Evolutionary conservation across 2,113 vertebrate genomes (phyloP), one percentile per base, ranked within the genome.

Genomic region (Eulemur rufifrons): DNA sequence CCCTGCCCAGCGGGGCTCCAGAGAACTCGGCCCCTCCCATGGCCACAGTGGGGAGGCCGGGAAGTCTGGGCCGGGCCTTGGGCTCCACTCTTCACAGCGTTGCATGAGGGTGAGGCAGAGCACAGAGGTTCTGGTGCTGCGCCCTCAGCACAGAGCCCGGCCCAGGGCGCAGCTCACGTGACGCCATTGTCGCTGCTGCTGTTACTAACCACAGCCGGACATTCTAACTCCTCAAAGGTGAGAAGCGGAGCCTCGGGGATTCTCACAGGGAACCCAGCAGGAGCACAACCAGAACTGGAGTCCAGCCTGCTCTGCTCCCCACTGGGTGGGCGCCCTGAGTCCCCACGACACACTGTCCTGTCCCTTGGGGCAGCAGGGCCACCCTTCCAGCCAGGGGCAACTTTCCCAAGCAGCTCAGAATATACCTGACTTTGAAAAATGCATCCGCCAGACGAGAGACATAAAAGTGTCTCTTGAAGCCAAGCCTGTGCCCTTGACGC

Each of bases 401-500:
- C 61, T 29, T 29, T 59, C 42, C 61, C 61, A 50, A 29, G 21
- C 18, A 29, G n/a, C n/a, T 71, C 45, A 21, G 27, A 56, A 50
- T 8, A 27, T n/a, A 45, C 21, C 73, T 95, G 8, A 68, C 69
- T 50, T 42, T 63, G 54, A 34, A 96, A 87, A 29, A 77, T 3
- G 42, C n/a, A 27, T 17, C 69, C 23, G 9, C 59, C 76, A 29
- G 47, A 34, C 1, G 13, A 34, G 74, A 73, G 15, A 8, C 34
- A 89, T 54, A 89, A 93, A 93, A 74, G 64, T 34, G 56, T 32
- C 71, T 63, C 63, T 34, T 15, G 18, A 37, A 69, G 66, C 61
- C 34, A 15, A 56, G 10, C 90, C 32, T 9, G 27, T 83, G 66
- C 80, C 86, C 85, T 96, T 96, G 61, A 27, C 83, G 91, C 47